A percentile compares a stretch with the other conserved stretches of the same genome.
phyloP scores from a whole-genome alignment of 2,113 vertebrate species.

The Pelecanus crispus region DNA sequence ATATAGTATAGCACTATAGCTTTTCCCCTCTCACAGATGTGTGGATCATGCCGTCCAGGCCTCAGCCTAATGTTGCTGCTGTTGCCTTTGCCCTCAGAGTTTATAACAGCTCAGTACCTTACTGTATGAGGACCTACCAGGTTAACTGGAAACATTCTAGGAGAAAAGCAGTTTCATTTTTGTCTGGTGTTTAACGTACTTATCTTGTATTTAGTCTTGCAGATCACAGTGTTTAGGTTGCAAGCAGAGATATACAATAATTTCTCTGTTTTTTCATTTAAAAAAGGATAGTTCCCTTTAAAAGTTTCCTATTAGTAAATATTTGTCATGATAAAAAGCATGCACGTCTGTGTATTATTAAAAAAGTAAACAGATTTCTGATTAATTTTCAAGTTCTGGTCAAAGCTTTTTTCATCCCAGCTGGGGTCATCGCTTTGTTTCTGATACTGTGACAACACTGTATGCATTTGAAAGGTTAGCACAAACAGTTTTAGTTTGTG shows the following conservation, averaged over 20 bases:
- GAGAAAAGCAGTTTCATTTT: background rate
- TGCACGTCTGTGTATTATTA: background rate
- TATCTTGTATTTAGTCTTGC: slow-evolving; percentile 61
- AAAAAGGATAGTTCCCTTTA: background rate
- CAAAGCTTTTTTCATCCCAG: background rate
- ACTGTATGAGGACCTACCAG: background rate
- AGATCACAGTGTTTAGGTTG: background rate
- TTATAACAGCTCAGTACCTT: background rate
- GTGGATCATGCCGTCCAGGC: background rate
- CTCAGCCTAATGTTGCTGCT: background rate
- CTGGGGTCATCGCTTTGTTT: background rate
- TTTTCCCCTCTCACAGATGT: background rate
- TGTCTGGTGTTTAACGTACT: slow-evolving; percentile 13
- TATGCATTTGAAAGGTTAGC: background rate
- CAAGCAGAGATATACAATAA: background rate
- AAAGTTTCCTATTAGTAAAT: slow-evolving; percentile 23
- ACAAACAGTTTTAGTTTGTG: background rate
- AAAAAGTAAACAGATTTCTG: slow-evolving; percentile 1
- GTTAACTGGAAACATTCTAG: background rate
- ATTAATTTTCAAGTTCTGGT: background rate
- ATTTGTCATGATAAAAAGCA: background rate
- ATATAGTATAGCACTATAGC: background rate
- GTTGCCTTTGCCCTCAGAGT: background rate
- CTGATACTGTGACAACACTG: background rate
- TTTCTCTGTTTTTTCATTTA: background rate